Evolutionary conservation across 30 jellyfish, hydroid and myxozoan species (phyloP).

Genomic region (Rhopilema esculentum): DNA sequence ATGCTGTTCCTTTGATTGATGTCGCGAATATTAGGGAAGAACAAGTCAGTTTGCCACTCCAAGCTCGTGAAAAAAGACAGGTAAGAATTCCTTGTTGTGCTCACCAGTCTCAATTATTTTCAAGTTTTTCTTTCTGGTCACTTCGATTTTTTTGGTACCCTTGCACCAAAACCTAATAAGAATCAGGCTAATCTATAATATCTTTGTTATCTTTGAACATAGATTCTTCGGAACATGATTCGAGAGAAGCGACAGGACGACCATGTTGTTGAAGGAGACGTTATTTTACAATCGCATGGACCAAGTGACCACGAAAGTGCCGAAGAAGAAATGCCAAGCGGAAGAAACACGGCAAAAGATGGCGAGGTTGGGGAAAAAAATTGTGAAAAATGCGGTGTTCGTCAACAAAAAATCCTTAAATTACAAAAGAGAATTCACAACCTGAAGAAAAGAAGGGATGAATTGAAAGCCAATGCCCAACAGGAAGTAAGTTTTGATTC

Average conservation of each 20-base stretch:
- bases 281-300: not conserved
- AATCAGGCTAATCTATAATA: not conserved
- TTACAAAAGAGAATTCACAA: not conserved
- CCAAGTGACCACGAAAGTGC: not conserved
- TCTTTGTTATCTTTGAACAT: not conserved
- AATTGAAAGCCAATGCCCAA: not conserved
- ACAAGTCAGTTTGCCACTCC: not conserved
- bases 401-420: not conserved
- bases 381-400: not conserved
- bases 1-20: conserved; percentile 48
- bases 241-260: not conserved
- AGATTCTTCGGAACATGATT: not conserved
- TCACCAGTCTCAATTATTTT: not conserved
- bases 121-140: not conserved
- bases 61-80: not conserved
- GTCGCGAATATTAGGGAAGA: not conserved
- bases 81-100: not conserved
- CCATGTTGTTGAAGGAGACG: not conserved
- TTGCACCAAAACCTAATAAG: not conserved
- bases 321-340: not conserved
- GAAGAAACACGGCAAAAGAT: not conserved
- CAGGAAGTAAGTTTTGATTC: not conserved
- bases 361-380: not conserved
- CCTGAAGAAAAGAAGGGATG: not conserved
- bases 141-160: not conserved